A percentile compares a stretch with the other conserved stretches of the same genome.
phyloP scores from a whole-genome alignment of 1,140 invertebrate genomes.

The Nymphalis io region DNA sequence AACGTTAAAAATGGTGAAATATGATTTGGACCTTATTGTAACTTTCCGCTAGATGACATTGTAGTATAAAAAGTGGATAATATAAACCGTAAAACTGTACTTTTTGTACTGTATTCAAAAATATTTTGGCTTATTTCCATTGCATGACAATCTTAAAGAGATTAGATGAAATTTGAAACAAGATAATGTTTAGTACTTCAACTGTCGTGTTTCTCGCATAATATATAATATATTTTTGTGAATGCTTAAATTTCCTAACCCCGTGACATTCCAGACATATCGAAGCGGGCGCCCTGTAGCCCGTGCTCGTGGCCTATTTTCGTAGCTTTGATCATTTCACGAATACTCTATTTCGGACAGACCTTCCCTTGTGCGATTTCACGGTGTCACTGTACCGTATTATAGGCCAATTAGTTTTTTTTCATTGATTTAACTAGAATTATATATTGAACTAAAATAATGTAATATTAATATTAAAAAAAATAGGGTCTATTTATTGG shows the following conservation, averaged over 20 bases:
- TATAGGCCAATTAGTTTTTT: neutral
- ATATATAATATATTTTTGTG: neutral
- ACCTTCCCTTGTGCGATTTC: conserved; percentile 14
- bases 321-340: conserved; percentile 22
- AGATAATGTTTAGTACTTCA: too few relatives aligned
- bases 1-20: too few relatives aligned
- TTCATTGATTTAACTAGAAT: neutral
- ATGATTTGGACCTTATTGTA: too few relatives aligned
- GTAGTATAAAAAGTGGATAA: too few relatives aligned
- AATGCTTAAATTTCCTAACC: neutral
- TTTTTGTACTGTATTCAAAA: too few relatives aligned
- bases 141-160: too few relatives aligned
- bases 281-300: neutral
- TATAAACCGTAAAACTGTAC: too few relatives aligned
- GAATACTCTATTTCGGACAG: conserved; percentile 18
- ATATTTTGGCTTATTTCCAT: too few relatives aligned
- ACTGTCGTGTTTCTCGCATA: neutral
- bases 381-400: conserved; percentile 8
- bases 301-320: neutral
- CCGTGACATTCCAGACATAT: neutral
- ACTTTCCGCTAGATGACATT: too few relatives aligned
- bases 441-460: neutral
- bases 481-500: too few relatives aligned
- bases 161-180: too few relatives aligned
- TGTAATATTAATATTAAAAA: neutral